Evolutionary conservation across 2,113 vertebrate species (phyloP), one percentile per base, ranked within the genome.

Genomic region (Pollimyrus isidori): DNA sequence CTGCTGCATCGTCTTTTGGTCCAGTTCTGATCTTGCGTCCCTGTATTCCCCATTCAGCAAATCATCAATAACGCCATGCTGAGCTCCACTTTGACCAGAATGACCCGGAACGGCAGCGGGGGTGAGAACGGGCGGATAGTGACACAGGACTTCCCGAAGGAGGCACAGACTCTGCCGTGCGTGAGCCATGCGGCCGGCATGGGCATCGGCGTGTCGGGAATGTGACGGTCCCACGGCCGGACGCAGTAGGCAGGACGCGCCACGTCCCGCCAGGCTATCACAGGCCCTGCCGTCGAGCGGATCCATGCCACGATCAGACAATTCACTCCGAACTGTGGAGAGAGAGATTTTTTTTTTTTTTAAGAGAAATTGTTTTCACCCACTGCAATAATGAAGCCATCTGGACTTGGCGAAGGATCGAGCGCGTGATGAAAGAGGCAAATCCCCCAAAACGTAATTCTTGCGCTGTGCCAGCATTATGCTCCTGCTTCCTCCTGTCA

Each of bases 81-180:
- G 94, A 97, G 96, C 93, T 97, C 97, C 91, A 97, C 95, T 5
- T 94, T 97, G 92, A 96, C 96, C 87, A 94, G 96, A 89, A 95
- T 96, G 17, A 96, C 95, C 17, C 93, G 95, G 90, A 94, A 96
- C 76, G 95, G 95, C 86, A 93, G 93, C 2, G 97, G 96, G 21
- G 97, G 97, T 87, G 97, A 98, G 93, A 98, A 98, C 0, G 97
- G 97, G 89, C 96, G 97, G 58, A 96, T 98, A 89, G 96, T 97
- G 94, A 97, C 96, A 90, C 97, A 97, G 1, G 97, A 97, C 93
- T 97, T 97, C 92, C 95, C 96, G 90, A 97, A 97, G 94, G 95
- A 96, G 92, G 96, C 97, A 95, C 97, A 97, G 93, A 96, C 97
- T 0, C 96, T 98, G 91, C 97, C 97, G 80, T 97, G 97, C 95